Conservation (phyloP, 2,888 invertebrate genomes). For the Tenthredo mesomela region DNA sequence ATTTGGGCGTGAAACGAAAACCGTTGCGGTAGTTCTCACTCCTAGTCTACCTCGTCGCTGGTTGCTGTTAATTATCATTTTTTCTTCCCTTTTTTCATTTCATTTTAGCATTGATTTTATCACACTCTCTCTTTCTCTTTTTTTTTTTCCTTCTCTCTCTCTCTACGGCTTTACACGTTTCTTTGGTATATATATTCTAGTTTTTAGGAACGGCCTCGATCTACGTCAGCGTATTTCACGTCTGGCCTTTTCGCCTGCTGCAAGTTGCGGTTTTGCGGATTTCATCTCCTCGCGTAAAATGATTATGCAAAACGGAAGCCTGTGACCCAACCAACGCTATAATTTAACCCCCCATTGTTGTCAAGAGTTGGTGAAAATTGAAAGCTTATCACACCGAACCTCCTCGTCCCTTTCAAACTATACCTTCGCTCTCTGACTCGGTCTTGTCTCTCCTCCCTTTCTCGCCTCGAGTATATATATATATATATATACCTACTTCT, state of each 20-base stretch:
- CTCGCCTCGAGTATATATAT: too few relatives aligned
- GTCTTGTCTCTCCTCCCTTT: slow-evolving; percentile 5
- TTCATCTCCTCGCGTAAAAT: slow-evolving; percentile 67
- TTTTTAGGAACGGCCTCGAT: not conserved
- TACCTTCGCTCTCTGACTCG: slow-evolving; percentile 51
- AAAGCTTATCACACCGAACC: slow-evolving; percentile 69
- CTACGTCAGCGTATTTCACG: not conserved
- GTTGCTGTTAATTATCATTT: not conserved
- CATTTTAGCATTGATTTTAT: not conserved
- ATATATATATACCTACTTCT: too few relatives aligned
- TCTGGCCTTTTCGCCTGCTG: not conserved
- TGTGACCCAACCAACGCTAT: slow-evolving; percentile 57
- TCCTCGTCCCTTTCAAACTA: slow-evolving; percentile 53
- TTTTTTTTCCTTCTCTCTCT: not conserved
- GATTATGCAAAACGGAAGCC: slow-evolving; percentile 68
- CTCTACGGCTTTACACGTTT: not conserved
- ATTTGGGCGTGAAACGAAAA: slow-evolving; percentile 1
- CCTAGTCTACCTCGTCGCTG: not conserved
- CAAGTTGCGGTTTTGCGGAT: slow-evolving; percentile 52
- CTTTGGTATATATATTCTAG: not conserved
- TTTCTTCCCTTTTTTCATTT: not conserved
- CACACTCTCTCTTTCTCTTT: not conserved
- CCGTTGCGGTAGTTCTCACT: not conserved
- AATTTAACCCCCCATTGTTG: slow-evolving; percentile 69
- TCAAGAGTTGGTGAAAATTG: slow-evolving; percentile 66